These are phyloP conservation scores for Pomacea maculata DNA, from an alignment of 1,140 invertebrate genomes.

Conservation along the genomic window DNA sequence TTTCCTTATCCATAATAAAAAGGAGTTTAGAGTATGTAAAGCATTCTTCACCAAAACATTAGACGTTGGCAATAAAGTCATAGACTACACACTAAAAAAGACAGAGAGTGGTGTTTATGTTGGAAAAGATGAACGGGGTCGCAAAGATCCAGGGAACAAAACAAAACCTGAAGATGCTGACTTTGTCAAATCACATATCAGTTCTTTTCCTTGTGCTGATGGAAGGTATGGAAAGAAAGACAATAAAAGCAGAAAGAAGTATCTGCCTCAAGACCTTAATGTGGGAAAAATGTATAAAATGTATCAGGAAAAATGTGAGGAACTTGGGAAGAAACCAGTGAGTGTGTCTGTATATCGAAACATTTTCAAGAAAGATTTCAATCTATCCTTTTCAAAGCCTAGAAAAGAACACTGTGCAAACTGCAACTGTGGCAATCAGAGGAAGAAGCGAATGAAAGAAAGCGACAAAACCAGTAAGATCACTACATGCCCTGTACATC, in stretches of 20 bases:
- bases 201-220: conserved; percentile 3
- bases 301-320: conserved; percentile 3
- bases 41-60: conserved; percentile 9
- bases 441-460: conserved; percentile 8
- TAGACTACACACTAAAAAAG: conserved; percentile 11
- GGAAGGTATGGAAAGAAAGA: not conserved
- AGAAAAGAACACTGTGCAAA: conserved; percentile 13
- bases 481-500: not conserved
- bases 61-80: conserved; percentile 2
- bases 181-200: not conserved
- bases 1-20: conserved; percentile 5
- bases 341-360: conserved; percentile 9
- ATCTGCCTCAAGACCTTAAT: conserved; percentile 2
- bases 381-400: not conserved
- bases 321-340: conserved; percentile 1
- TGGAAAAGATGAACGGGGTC: conserved; percentile 3
- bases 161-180: conserved; percentile 13
- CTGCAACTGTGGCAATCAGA: not conserved
- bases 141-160: conserved; percentile 15
- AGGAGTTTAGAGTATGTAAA: conserved; percentile 10
- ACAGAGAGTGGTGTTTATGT: conserved; percentile 8
- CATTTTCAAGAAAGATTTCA: conserved; percentile 5
- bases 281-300: conserved; percentile 11
- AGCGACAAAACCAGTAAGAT: not conserved
- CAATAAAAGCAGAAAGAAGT: not conserved